Evolutionary conservation across 2,797 vertebrate species (phyloP).

Genomic region (Triplophysa yarkandensis): DNA sequence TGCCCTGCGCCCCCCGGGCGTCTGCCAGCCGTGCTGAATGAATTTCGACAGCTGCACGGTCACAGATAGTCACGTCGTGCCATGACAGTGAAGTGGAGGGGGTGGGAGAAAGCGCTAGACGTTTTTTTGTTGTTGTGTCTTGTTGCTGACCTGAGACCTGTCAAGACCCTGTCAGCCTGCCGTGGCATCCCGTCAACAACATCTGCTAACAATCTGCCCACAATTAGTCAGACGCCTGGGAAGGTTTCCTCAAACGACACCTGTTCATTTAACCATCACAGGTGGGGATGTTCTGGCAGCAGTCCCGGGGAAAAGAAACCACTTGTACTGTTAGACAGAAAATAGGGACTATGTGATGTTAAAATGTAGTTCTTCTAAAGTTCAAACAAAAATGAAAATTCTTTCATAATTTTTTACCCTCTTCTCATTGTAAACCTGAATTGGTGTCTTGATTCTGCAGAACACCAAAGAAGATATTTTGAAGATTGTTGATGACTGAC

Average conservation of each 20-base stretch:
- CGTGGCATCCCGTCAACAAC: slow-evolving; percentile 48
- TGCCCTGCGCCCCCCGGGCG: slow-evolving; percentile 59
- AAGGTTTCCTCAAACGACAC: slow-evolving; percentile 49
- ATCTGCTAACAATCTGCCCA: slow-evolving; percentile 60
- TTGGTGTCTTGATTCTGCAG: too few relatives aligned
- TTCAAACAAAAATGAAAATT: too few relatives aligned
- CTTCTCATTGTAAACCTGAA: too few relatives aligned
- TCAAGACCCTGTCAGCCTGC: slow-evolving; percentile 65
- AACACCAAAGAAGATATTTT: too few relatives aligned
- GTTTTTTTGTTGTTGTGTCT: slow-evolving; percentile 28
- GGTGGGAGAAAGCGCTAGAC: neutral
- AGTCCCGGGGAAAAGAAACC: slow-evolving; percentile 11
- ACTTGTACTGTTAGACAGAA: slow-evolving; percentile 17
- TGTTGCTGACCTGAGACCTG: slow-evolving; percentile 56
- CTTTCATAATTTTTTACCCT: too few relatives aligned
- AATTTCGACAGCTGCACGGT: slow-evolving; percentile 73
- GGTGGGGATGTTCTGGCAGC: slow-evolving; percentile 27
- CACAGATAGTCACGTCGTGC: slow-evolving; percentile 71
- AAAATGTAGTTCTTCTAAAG: too few relatives aligned
- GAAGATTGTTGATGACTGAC: too few relatives aligned
- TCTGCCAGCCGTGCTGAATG: slow-evolving; percentile 64
- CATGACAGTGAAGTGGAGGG: slow-evolving; percentile 61
- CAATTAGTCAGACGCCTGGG: slow-evolving; percentile 53
- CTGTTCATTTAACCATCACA: slow-evolving; percentile 30
- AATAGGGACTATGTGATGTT: neutral